Percentiles rank a stretch among this genome's conserved stretches.
These are phyloP conservation scores for Synanthedon myopaeformis DNA, from an alignment of 2,888 invertebrate species.

Conservation along the genomic window DNA sequence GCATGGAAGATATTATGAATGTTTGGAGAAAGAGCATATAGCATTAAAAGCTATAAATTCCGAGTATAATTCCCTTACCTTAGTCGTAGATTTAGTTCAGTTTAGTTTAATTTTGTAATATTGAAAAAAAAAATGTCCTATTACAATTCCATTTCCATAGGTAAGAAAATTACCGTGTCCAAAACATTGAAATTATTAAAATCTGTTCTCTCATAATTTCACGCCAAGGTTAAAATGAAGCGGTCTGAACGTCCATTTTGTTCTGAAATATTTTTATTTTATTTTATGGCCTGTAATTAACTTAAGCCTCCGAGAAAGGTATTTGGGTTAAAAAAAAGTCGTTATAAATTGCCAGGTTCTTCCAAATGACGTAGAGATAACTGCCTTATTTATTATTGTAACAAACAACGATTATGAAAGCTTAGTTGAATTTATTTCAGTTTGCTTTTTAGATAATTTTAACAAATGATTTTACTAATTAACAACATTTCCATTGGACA, in stretches of 20 bases:
- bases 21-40: too few species aligned
- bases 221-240: slow-evolving; percentile 17
- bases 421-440: slow-evolving; percentile 23
- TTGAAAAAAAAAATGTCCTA: too few species aligned
- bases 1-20: too few species aligned
- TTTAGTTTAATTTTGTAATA: too few species aligned
- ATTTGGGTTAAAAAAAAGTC: slow-evolving; percentile 1
- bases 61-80: too few species aligned
- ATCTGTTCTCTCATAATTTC: slow-evolving; percentile 14
- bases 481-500: neutral
- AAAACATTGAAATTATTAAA: too few species aligned
- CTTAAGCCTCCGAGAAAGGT: slow-evolving; percentile 19
- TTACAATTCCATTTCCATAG: too few species aligned
- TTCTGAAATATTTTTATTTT: slow-evolving; percentile 14
- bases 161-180: too few species aligned
- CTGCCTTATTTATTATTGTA: slow-evolving; percentile 33
- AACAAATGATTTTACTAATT: neutral
- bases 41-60: too few species aligned
- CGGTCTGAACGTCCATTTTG: slow-evolving; percentile 10
- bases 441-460: slow-evolving; percentile 20
- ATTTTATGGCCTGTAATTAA: slow-evolving; percentile 21
- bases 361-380: slow-evolving; percentile 12
- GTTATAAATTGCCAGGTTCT: slow-evolving; percentile 10
- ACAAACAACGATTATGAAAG: slow-evolving; percentile 22
- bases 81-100: too few species aligned